These are phyloP conservation scores for Ecdyonurus torrentis DNA, from an alignment of 2,888 invertebrate species.

Conservation along the genomic window DNA sequence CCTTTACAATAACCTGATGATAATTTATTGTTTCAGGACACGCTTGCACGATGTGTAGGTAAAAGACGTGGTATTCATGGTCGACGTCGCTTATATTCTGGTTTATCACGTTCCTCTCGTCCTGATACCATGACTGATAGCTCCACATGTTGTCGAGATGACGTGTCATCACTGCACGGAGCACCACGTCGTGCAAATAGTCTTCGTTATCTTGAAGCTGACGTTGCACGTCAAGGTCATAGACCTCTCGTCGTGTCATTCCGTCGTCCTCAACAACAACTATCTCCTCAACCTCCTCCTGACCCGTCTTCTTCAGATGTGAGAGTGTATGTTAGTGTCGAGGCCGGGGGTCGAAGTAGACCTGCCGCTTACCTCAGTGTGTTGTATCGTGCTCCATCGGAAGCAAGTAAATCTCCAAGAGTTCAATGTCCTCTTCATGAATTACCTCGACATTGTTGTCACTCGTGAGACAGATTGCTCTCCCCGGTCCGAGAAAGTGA, in stretches of 20 bases:
- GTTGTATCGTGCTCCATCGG: background rate
- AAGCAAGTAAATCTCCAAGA: background rate
- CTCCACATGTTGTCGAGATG: constrained; percentile 8
- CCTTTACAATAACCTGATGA: background rate
- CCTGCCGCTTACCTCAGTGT: background rate
- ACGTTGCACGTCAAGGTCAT: constrained; percentile 21
- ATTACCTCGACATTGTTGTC: background rate
- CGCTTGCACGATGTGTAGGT: constrained; percentile 13
- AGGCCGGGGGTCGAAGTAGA: background rate
- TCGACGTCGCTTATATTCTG: constrained; percentile 12
- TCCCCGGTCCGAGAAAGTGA: background rate
- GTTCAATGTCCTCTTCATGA: background rate
- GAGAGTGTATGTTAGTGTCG: constrained; percentile 7
- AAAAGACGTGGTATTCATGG: constrained; percentile 15
- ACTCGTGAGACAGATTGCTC: background rate
- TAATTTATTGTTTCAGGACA: constrained; percentile 13
- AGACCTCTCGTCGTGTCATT: constrained; percentile 28
- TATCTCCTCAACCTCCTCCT: background rate
- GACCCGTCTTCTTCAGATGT: constrained; percentile 1
- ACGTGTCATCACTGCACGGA: constrained; percentile 13
- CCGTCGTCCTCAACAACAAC: constrained; percentile 16
- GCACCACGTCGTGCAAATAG: constrained; percentile 19
- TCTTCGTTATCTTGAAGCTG: constrained; percentile 25
- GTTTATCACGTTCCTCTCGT: constrained; percentile 11
- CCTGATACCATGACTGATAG: constrained; percentile 5